Conservation (phyloP, 2,888 invertebrate genomes). For the Leptinotarsa haldemani region DNA sequence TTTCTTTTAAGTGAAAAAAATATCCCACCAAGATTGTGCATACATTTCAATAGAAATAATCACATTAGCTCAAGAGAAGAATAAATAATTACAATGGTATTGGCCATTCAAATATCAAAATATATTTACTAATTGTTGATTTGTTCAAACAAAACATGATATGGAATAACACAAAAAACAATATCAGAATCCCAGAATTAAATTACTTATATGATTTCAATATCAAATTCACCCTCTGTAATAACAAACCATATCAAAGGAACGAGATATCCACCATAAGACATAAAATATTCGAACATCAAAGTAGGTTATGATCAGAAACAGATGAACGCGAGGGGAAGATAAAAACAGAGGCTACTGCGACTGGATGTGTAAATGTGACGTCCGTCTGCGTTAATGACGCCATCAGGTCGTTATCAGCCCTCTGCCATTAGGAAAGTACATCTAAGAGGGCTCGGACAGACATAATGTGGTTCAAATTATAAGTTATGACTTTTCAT, state of each 20-base stretch:
- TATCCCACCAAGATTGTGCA: too few relatives aligned
- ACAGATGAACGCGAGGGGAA: slow-evolving; percentile 33
- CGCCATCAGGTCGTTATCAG: slow-evolving; percentile 50
- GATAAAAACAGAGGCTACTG: slow-evolving; percentile 19
- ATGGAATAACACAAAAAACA: not conserved
- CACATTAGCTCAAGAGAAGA: too few relatives aligned
- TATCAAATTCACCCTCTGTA: slow-evolving; percentile 17
- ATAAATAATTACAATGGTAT: too few relatives aligned
- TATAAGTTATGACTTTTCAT: slow-evolving; percentile 62
- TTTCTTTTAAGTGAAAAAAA: too few relatives aligned
- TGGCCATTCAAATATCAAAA: too few relatives aligned
- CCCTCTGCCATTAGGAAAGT: slow-evolving; percentile 56
- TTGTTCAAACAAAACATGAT: too few relatives aligned
- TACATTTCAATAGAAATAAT: too few relatives aligned
- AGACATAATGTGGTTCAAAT: slow-evolving; percentile 60
- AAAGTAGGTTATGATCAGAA: slow-evolving; percentile 38
- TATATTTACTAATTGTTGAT: too few relatives aligned
- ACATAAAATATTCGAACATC: slow-evolving; percentile 38
- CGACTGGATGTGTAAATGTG: slow-evolving; percentile 41
- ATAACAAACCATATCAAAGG: slow-evolving; percentile 6
- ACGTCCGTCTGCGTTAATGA: slow-evolving; percentile 47
- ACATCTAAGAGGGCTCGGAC: slow-evolving; percentile 56
- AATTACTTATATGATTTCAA: slow-evolving; percentile 9
- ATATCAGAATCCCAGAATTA: not conserved
- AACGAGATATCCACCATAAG: slow-evolving; percentile 19